Conservation (phyloP, 2,888 invertebrate genomes). For the Orthosia cruda region DNA sequence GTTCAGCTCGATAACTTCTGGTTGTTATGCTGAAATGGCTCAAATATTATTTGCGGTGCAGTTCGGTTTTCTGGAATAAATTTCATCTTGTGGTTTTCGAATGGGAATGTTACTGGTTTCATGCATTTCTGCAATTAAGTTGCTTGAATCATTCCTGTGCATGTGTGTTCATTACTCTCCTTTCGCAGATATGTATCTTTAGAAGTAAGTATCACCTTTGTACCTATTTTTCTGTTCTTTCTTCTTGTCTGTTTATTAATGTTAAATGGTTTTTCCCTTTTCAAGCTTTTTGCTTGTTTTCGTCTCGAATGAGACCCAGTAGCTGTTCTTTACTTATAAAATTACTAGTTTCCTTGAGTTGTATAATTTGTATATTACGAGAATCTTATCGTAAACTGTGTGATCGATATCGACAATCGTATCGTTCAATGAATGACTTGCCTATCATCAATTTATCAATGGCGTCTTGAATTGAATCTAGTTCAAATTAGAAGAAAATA, state of each 20-base stretch:
- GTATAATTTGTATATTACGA: background rate
- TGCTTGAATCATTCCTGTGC: background rate
- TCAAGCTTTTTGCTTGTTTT: background rate
- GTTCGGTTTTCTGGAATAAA: background rate
- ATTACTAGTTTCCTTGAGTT: background rate
- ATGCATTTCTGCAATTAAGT: background rate
- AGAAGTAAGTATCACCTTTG: too few relatives aligned
- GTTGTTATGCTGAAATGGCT: conserved; percentile 38
- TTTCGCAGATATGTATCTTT: too few relatives aligned
- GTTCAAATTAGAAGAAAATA: background rate
- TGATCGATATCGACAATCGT: background rate
- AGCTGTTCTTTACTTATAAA: too few relatives aligned
- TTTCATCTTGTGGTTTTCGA: background rate
- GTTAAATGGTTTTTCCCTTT: background rate
- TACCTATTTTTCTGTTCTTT: too few relatives aligned
- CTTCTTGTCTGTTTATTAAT: too few relatives aligned
- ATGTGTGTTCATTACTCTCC: too few relatives aligned
- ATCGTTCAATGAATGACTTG: background rate
- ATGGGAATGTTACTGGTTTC: background rate
- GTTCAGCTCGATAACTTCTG: conserved; percentile 70
- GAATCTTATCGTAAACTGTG: background rate
- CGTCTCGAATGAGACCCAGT: background rate
- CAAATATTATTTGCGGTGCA: conserved; percentile 28
- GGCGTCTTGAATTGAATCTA: background rate
- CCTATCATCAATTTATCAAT: background rate